Evolutionary conservation across 2,797 vertebrate species (phyloP).

Genomic region (Amblyraja radiata): DNA sequence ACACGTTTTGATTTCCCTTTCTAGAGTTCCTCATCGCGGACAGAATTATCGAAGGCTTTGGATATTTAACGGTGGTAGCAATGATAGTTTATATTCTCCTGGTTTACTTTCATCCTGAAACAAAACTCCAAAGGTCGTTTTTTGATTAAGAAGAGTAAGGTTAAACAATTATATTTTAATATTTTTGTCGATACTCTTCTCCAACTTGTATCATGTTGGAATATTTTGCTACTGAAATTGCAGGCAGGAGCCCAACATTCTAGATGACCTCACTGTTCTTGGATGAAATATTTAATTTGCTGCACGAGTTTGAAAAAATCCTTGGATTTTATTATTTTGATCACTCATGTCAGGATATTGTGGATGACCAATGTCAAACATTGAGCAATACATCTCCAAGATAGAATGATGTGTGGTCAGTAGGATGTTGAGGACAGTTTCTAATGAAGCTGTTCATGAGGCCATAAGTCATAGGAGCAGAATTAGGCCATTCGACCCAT

Average conservation of each 20-base stretch:
- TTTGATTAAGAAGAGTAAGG: slow-evolving; percentile 16
- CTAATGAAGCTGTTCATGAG: too few species aligned
- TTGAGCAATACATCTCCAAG: too few species aligned
- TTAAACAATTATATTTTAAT: not conserved
- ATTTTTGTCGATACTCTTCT: not conserved
- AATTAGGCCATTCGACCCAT: too few species aligned
- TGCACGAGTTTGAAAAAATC: not conserved
- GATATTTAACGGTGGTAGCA: not conserved
- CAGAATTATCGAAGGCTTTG: not conserved
- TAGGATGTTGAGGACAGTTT: too few species aligned
- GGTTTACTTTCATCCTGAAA: not conserved
- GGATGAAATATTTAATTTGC: not conserved
- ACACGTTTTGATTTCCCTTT: not conserved
- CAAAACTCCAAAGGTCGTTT: not conserved
- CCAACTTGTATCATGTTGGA: too few species aligned
- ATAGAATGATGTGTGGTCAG: too few species aligned
- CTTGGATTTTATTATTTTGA: too few species aligned
- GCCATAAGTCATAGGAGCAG: too few species aligned
- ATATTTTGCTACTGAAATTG: not conserved
- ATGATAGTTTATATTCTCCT: not conserved
- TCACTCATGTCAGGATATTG: too few species aligned
- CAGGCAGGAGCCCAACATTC: not conserved
- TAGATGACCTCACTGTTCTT: not conserved
- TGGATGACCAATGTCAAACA: too few species aligned
- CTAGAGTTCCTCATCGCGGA: not conserved